Base-by-base conservation (phyloP, 2,797 vertebrate genomes). In the Knipowitschia caucasica region DNA sequence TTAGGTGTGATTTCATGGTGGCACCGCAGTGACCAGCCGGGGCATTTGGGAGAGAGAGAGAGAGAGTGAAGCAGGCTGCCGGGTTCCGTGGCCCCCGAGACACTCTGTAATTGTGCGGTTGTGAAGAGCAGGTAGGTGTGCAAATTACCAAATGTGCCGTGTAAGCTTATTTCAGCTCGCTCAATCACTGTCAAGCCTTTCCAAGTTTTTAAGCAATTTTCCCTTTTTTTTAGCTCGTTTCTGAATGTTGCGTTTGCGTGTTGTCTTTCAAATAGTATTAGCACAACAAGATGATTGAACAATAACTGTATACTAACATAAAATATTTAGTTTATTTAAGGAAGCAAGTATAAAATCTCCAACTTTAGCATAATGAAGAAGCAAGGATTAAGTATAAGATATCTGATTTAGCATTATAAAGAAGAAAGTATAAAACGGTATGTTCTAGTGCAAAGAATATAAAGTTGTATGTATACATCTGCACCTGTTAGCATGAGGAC, bases 121-220 rank as follows among this genome's bases (percentile, higher is more conserved):
- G 86, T 90, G 88, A 91, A 87, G 86, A 89, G 88, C 82, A 86
- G 86, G 82, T 86, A 86, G 88, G 86, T 91, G 90, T 90, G 89
- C 85, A 92, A 92, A 92, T 91, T 81, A 89, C 80, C 74, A 89
- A 91, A 91, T 90, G 87, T 89, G 84, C 79, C 86, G 61, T 89
- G 81, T 87, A 87, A 89, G 88, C 77, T 83, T 71, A 86, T 90
- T 88, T 85, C 69, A 86, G 73, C 70, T 73, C 72, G 83, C 81
- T 89, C 80, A 77, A 84, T 89, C 85, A 84, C 74, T 82, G 76
- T 83, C 80, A 81, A 80, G 72, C 83, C 64, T 87, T 88, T 83
- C 61, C 69, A 70, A 78, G 69, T 89, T 86, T 43, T 73, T 71
- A 59, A 73, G 75, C 70, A 74, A 70, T 75, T 73, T 80, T 50